A percentile compares a stretch with the other conserved stretches of the same genome.
Evolutionary conservation across 2,113 vertebrate species (phyloP).

Genomic region (Urocitellus parryii): DNA sequence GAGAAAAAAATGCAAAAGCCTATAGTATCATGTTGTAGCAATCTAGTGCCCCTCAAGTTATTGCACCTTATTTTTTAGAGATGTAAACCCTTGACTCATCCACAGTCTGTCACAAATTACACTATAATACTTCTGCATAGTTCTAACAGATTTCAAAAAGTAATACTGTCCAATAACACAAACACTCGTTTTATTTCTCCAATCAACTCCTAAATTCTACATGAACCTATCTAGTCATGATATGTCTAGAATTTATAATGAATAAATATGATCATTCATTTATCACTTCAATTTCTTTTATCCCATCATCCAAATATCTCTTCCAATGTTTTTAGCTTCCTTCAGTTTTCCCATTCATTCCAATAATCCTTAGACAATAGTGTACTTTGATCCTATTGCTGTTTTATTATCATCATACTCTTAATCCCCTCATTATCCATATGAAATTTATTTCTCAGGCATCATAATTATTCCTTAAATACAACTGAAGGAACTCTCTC

Average conservation of each 20-base stretch:
- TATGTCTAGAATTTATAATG: not conserved
- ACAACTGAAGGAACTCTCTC: not conserved
- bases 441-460: not conserved
- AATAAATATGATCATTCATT: not conserved
- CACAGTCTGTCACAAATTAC: not conserved
- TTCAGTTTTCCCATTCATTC: not conserved
- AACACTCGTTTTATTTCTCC: not conserved
- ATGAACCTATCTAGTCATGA: not conserved
- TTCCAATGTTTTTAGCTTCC: not conserved
- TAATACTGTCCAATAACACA: not conserved
- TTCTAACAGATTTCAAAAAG: not conserved
- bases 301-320: not conserved
- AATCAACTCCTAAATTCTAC: not conserved
- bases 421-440: not conserved
- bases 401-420: not conserved
- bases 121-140: not conserved
- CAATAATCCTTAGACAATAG: not conserved
- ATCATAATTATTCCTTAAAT: not conserved
- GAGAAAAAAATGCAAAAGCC: not conserved
- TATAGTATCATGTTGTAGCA: not conserved
- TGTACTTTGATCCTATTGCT: not conserved
- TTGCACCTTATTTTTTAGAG: not conserved
- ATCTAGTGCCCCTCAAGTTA: not conserved
- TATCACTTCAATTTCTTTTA: not conserved
- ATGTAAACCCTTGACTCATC: not conserved